Conservation (phyloP, 2,113 vertebrate species). For the Antennarius striatus region DNA sequence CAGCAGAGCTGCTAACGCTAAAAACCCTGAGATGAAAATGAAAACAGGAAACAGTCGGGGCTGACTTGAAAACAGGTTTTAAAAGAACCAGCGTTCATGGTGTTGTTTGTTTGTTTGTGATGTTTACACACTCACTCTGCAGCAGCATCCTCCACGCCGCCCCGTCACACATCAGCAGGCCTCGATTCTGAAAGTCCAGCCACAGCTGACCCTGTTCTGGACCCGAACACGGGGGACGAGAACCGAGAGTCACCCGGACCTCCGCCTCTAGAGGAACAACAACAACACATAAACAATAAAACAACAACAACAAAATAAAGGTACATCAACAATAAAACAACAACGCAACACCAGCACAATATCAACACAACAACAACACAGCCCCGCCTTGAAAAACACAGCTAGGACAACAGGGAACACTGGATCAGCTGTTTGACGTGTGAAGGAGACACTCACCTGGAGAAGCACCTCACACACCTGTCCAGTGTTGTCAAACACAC, state of each 20-base stretch:
- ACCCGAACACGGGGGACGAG: conserved; percentile 78
- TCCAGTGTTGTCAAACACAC: background rate
- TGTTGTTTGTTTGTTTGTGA: no score
- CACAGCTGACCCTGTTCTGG: conserved; percentile 84
- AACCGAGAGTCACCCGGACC: conserved; percentile 83
- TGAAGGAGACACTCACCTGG: no score
- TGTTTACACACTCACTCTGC: conserved; percentile 77
- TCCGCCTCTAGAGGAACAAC: conserved; percentile 74
- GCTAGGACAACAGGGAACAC: background rate
- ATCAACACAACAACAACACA: no score
- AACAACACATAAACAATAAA: background rate
- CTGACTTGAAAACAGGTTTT: no score
- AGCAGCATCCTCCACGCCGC: conserved; percentile 84
- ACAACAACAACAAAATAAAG: background rate
- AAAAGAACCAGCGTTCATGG: no score
- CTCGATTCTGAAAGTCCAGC: conserved; percentile 80
- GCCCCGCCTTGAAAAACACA: no score
- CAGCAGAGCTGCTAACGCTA: no score
- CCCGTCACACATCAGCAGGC: conserved; percentile 85
- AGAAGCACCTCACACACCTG: no score
- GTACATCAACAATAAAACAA: background rate
- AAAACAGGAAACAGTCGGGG: no score
- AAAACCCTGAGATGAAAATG: no score
- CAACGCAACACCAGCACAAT: background rate
- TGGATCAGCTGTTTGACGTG: no score